Evolutionary conservation across 2,797 vertebrate genomes (phyloP).

Genomic region (Sarcophilus harrisii): DNA sequence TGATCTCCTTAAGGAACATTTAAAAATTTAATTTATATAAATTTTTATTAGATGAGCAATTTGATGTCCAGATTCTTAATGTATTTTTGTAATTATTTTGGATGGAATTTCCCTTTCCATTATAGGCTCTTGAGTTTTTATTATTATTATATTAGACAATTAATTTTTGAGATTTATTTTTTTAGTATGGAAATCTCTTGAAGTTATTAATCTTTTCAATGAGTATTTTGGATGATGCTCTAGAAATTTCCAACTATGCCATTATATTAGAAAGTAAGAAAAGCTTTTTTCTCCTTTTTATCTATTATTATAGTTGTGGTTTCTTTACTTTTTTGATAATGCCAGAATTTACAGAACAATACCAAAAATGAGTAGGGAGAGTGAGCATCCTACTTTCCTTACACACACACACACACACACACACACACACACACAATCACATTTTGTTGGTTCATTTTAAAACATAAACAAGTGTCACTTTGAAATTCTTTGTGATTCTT

Average conservation of each 20-base stretch:
- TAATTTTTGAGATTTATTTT: not conserved
- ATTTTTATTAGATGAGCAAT: not conserved
- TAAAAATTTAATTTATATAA: not conserved
- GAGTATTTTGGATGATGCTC: not conserved
- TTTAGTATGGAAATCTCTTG: not conserved
- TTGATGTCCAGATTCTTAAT: not conserved
- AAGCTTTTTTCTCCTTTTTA: not conserved
- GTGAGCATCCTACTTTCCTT: not conserved
- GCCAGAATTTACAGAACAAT: not conserved
- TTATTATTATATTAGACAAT: not conserved
- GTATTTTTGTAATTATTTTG: not conserved
- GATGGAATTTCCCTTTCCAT: not conserved
- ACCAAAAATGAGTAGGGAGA: not conserved
- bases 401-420: not conserved
- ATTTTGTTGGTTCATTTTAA: not conserved
- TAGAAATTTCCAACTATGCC: not conserved
- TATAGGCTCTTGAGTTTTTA: not conserved
- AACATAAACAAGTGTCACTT: not conserved
- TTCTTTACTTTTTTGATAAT: not conserved
- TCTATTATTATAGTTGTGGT: not conserved
- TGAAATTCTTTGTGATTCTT: no score
- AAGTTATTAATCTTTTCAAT: not conserved
- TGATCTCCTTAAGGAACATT: not conserved
- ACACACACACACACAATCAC: no score
- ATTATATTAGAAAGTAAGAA: not conserved